A percentile compares a stretch with the other conserved stretches of the same genome.
phyloP scores from a whole-genome alignment of 2,797 vertebrate genomes.

The Pteronotus mesoamericanus region DNA sequence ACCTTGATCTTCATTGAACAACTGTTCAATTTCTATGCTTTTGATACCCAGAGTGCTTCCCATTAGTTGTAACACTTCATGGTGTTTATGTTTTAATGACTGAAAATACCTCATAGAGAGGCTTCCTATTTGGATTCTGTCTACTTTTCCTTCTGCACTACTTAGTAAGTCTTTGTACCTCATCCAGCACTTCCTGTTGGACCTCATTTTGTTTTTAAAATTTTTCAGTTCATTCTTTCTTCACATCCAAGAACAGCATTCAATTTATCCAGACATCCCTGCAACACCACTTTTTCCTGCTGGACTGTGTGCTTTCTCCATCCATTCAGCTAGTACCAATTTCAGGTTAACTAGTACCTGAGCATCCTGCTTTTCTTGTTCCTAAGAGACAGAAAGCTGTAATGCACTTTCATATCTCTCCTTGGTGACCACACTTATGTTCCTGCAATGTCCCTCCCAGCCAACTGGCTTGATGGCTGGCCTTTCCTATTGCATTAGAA shows the following conservation, averaged over 20 bases:
- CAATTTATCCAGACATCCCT: neutral
- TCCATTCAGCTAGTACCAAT: neutral
- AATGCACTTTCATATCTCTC: neutral
- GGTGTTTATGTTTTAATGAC: neutral
- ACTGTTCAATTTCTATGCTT: neutral
- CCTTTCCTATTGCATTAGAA: neutral
- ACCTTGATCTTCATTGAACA: neutral
- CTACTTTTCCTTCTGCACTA: neutral
- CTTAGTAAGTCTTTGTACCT: neutral
- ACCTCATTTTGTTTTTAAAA: neutral
- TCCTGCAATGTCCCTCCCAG: neutral
- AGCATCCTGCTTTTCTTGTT: neutral
- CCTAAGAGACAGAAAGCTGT: neutral
- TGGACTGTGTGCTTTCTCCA: neutral
- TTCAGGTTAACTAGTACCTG: neutral
- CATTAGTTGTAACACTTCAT: neutral
- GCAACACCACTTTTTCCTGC: neutral
- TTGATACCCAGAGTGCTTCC: neutral
- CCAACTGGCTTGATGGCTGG: neutral
- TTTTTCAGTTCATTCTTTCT: neutral
- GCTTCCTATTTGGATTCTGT: neutral
- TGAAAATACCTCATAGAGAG: neutral
- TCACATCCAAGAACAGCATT: neutral
- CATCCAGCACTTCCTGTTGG: neutral
- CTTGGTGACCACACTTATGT: neutral